Base-by-base conservation (phyloP, 2,888 invertebrate genomes). In the Pollenia labialis region DNA sequence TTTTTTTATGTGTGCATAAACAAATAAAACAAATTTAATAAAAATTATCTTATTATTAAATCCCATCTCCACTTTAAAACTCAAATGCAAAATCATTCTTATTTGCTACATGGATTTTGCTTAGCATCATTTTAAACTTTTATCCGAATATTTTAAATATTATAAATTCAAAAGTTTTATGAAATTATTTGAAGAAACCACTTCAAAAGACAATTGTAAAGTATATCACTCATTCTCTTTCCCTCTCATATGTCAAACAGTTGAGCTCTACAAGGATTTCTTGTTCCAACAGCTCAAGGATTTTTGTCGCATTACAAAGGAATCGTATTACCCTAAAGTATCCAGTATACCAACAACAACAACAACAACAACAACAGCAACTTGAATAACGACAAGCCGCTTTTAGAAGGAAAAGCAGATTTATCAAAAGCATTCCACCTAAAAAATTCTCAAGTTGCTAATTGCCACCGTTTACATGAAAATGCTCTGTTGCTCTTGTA, bases 371-470 rank as follows among this genome's bases (percentile, higher is more conserved):
- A 32, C 32, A 32, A 6, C 23, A 69, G 18, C 75, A 81, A 68
- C 64, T 62, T 16, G 48, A 75, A 68, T 14, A 52, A 62, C 23
- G 56, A 52, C 32, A 82, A 71, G 62, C 69, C 60, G 82, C 54
- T 71, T 54, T 40, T 18, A 23, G 46, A 68, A 81, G 69, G 64
- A 52, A 66, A 80, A 81, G 81, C 32, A 32, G 86, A 85, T 85
- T 88, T 83, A 88, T 89, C 89, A 89, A 89, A 89, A 88, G 87
- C 87, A 89, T 89, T 89, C 89, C 89, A 68, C 32, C 71, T 81
- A 62, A 62, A 69, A 85, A 86, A 83, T 85, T 84, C 88, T 88
- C 85, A 88, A 88, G 84, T 88, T 84, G 80, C 88, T 87, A 87
- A 87, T 86, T 88, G 88, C 72, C 81, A 81, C 50, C 74, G 82